Base-by-base conservation (phyloP, 2,888 invertebrate species). In the Tipula vernalis region DNA sequence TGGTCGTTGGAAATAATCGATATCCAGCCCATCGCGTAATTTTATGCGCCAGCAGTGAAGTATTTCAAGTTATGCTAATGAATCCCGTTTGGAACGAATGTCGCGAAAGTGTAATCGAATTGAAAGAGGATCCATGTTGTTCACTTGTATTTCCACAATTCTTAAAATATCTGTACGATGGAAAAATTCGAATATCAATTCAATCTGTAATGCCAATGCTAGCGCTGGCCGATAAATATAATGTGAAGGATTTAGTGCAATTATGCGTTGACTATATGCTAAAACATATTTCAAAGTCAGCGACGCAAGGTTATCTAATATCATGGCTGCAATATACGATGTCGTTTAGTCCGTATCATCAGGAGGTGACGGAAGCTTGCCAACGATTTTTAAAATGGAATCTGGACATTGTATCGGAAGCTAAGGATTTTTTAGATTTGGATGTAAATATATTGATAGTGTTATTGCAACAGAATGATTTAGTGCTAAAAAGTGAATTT, bases 51-150 rank as follows among this genome's bases (percentile, higher is more conserved):
- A 97, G 96, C 89, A 98, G 98, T 91, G 98, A 98, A 92, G 98
- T 98, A 85, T 98, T 98, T 91, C 97, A 97, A 93, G 97, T 97
- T n/a, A 98, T 98, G 98, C 92, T 98, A 83, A 98, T 97, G 96
- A 97, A 96, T 90, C 95, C 97, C 0, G 96, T 96, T 90, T 98
- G 98, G 98, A 95, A 94, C 86, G 98, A 98, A 91, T 97, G 97
- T 90, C 94, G 96, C 87, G 96, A 97, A 91, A 96, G 95, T 88
- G 93, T 95, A 83, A 96, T 98, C 86, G 95, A 96, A 86, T 92
- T 98, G 13, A 95, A 96, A 89, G 98, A 98, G 92, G 96, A 97
- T 12, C 95, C 96, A 0, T 94, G 95, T 87, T 98, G 98, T 90
- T 95, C 95, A 36, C 93, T 94, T 51, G 96, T 98, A 85, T 98